phyloP scores from a whole-genome alignment of 2,113 vertebrate genomes.

The Herpailurus yagouaroundi region DNA sequence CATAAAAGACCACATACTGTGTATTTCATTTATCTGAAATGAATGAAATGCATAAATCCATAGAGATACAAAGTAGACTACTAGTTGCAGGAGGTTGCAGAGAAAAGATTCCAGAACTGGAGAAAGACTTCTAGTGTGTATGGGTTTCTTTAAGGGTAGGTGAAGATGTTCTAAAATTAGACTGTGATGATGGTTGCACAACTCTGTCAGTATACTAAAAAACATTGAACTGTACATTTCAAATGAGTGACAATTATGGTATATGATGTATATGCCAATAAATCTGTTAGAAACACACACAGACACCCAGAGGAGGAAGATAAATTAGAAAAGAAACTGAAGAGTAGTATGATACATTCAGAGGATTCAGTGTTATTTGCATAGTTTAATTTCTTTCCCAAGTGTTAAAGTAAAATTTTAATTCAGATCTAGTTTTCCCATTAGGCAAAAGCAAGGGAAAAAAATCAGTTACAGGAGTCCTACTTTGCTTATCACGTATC shows the following conservation, averaged over 20 bases:
- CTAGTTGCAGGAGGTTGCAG: background rate
- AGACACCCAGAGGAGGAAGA: background rate
- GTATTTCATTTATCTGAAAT: background rate
- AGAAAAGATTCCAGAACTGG: background rate
- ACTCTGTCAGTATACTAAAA: background rate
- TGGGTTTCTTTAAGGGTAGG: background rate
- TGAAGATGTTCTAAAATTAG: constrained; percentile 1
- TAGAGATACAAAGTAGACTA: background rate
- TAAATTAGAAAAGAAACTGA: background rate
- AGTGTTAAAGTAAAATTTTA: background rate
- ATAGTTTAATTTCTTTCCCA: background rate
- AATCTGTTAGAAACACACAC: background rate
- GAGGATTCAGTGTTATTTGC: background rate
- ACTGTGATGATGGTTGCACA: background rate
- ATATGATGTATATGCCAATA: background rate
- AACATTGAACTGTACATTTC: background rate
- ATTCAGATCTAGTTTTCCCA: background rate
- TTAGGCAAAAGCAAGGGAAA: background rate
- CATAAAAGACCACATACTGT: background rate
- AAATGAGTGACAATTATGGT: background rate
- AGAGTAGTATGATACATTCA: background rate
- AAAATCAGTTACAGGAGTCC: background rate
- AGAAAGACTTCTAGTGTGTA: background rate
- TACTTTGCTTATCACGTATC: background rate
- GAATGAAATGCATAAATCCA: background rate